phyloP scores from a whole-genome alignment of 2,113 vertebrate genomes.

The Microcebus ravelobensis region DNA sequence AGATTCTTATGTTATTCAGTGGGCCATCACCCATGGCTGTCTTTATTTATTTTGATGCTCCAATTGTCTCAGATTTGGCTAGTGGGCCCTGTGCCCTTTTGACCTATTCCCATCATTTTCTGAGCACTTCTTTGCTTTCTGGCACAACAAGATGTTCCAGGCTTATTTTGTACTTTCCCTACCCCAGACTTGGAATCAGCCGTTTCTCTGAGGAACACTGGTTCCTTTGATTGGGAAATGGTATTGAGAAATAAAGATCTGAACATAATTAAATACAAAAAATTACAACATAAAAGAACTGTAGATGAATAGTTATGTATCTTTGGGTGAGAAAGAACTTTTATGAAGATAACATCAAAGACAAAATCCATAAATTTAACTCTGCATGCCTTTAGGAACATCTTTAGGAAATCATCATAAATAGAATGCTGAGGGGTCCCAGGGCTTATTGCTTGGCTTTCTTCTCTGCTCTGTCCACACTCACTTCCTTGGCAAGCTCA shows the following conservation, averaged over 20 bases:
- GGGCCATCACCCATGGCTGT: neutral
- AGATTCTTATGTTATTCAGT: neutral
- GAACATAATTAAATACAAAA: conserved; percentile 45
- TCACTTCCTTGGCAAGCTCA: neutral
- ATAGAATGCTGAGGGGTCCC: neutral
- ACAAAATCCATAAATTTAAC: neutral
- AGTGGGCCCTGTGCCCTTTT: neutral
- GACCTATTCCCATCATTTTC: neutral
- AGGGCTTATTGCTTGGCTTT: neutral
- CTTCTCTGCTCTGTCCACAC: neutral
- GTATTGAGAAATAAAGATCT: conserved; percentile 11
- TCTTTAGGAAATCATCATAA: neutral
- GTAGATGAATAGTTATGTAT: neutral
- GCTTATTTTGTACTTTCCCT: conserved; percentile 30
- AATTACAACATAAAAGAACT: neutral
- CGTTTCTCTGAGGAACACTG: conserved; percentile 25
- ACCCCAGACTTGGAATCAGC: neutral
- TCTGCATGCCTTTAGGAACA: neutral
- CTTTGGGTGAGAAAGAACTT: neutral
- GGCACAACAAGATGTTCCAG: conserved; percentile 19
- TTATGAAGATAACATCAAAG: neutral
- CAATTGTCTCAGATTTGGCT: neutral
- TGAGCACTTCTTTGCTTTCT: conserved; percentile 6
- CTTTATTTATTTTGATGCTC: neutral
- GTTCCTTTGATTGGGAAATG: conserved; percentile 5